Conservation (phyloP, 2,888 invertebrate species). For the Dolichopus griseipennis region DNA sequence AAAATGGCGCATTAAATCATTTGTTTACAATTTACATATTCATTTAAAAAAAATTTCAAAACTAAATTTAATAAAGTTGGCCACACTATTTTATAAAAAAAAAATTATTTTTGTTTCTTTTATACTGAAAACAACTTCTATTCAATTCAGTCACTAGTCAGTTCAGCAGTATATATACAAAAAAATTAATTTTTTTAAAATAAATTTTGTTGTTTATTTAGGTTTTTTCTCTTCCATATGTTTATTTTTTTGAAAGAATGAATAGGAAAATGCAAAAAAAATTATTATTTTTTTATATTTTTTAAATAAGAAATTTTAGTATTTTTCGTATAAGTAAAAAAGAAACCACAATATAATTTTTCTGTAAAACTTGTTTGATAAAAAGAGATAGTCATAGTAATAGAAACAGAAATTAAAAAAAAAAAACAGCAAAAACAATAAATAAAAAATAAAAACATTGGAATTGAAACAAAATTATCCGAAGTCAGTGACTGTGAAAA, state of each 20-base stretch:
- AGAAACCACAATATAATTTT: background rate
- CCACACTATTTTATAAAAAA: background rate
- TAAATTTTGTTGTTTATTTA: background rate
- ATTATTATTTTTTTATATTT: too few species aligned
- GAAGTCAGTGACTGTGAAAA: slow-evolving; percentile 6
- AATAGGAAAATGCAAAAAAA: background rate
- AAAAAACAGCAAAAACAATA: background rate
- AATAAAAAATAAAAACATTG: background rate
- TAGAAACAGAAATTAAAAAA: background rate
- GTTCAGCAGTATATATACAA: too few species aligned
- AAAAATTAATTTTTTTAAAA: background rate
- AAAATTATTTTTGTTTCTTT: background rate
- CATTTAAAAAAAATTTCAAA: too few species aligned
- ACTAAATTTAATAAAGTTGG: background rate
- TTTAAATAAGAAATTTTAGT: too few species aligned
- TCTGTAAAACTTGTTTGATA: background rate
- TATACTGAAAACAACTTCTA: too few species aligned
- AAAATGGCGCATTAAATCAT: too few species aligned
- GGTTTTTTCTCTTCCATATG: background rate
- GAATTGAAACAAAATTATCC: slow-evolving; percentile 1
- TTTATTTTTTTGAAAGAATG: slow-evolving; percentile 2
- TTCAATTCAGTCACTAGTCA: too few species aligned
- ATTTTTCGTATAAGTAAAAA: background rate
- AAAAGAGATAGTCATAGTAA: too few species aligned
- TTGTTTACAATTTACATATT: too few species aligned